Evolutionary conservation across 1,140 invertebrate species (phyloP), one percentile per base, ranked within the genome.

Genomic region (Ganaspis sp.): DNA sequence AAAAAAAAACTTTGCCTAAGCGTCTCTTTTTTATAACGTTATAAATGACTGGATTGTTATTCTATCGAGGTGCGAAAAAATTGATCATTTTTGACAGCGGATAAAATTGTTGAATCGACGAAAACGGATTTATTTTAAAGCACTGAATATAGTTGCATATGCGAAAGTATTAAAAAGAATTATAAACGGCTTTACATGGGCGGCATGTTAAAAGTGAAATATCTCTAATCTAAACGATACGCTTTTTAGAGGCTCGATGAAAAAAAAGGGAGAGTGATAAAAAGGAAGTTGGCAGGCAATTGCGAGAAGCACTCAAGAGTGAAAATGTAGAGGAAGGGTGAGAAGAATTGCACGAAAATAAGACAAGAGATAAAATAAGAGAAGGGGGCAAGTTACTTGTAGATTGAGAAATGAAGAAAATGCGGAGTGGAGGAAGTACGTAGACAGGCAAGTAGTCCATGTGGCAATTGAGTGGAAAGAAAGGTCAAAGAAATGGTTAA

Each of bases 381-480:
- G 54, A 15, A 29, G 9, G 19, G 26, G 5, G 11, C 4, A 3
- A 64, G 23, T 12, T 29, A 64, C 23, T 34, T 29, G 26, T 64
- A 64, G 23, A 29, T 64, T 64, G 58, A 29, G 58, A 34, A 29
- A 29, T n/a, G 58, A 64, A 64, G 58, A 29, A 29, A 29, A 29
- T 58, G 54, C n/a, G 15, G 23, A 17, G 23, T 29, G 23, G 26
- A 64, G 54, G 21, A 64, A 15, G 21, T 29, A 29, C 54, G 11
- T 15, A 17, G 45, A 49, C 15, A 49, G 45, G n/a, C n/a, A 17
- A 5, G n/a, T 17, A 49, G 45, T 49, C 17, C 21, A 64, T 64
- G 58, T 64, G 12, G 58, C 23, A 64, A 64, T 64, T 64, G 58
- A 64, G 58, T 64, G 26, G 45, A 49, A 49, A 64, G 21, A n/a